Base-by-base conservation (phyloP, 2,113 vertebrate species). In the Mastomys coucha region DNA sequence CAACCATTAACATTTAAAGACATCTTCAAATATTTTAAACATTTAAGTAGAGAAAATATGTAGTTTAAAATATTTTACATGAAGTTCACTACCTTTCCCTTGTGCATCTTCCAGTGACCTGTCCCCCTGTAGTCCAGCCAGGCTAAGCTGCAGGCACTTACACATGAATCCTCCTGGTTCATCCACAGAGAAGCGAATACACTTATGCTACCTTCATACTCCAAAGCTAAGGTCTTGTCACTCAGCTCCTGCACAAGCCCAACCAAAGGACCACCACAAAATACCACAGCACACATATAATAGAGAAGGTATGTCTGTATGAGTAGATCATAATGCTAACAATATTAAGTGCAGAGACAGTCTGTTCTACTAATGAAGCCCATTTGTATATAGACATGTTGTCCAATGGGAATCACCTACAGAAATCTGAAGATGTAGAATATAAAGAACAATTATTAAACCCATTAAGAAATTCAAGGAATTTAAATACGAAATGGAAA, bases 11-110 rank as follows among this genome's bases (percentile, higher is more conserved):
- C 39, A 88, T 88, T 78, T 6, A 90, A 89, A 84, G 16, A 10
- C 75, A 69, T 92, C 76, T 91, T 95, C 7, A 2, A 91, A 81
- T 60, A 91, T 69, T 78, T 94, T 76, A 86, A 87, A 45, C 4
- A 86, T 77, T 87, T 3, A 93, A 84, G n/a, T 20, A 84, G 12
- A 84, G 31, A 86, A 92, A 58, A 63, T 45, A 1, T 81, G n/a
- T 31, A 2, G 24, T 82, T 73, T 76, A 92, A 84, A 22, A 77
- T 88, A 75, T 81, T 88, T 95, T 53, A 82, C 22, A 60, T 42
- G 56, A 24, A 26, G 12, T 42, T 84, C 11, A 84, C 56, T 60
- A 24, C 3, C 13, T 42, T 60, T 28, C 6, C 22, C 80, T 58
- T 7, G 6, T 82, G 22, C 12, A 63, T 60, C 13, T 60, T 12